phyloP scores from a whole-genome alignment of 92 coral and sea anemone genomes.

The Blastomussa wellsi region DNA sequence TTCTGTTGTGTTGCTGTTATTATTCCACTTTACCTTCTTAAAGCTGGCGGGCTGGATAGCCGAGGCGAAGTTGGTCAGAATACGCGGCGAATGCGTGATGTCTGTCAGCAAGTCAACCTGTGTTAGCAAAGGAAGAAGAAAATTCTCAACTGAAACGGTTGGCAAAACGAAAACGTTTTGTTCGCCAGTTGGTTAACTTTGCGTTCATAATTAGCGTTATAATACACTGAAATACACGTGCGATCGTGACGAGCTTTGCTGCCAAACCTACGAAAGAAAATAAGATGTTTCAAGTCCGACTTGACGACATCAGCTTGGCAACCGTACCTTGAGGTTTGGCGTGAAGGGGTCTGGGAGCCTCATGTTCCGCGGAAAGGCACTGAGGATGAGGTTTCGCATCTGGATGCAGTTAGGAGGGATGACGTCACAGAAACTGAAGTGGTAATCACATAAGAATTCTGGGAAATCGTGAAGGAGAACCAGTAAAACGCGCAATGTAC shows the following conservation, averaged over 20 bases:
- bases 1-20: background rate
- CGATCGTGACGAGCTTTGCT: background rate
- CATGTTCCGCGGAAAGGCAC: conserved; percentile 99
- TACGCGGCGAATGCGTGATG: conserved; percentile 98
- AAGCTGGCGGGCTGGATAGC: conserved; percentile 96
- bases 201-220: background rate
- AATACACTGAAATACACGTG: background rate
- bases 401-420: conserved; percentile 99
- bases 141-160: too few species aligned
- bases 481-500: conserved; percentile 92
- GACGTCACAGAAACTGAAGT: conserved; percentile 99
- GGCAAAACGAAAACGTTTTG: background rate
- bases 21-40: conserved; percentile 72
- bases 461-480: conserved; percentile 99
- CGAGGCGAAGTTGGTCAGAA: conserved; percentile 89
- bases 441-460: conserved; percentile 99
- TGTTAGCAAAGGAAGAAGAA: background rate
- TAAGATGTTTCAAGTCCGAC: background rate
- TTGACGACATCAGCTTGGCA: background rate
- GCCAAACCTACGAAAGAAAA: background rate
- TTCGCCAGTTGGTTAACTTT: background rate
- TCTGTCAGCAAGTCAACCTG: conserved; percentile 97
- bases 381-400: conserved; percentile 94
- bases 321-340: conserved; percentile 91
- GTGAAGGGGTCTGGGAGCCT: conserved; percentile 99